Conservation (phyloP, 2,888 invertebrate species). For the Limulus polyphemus region DNA sequence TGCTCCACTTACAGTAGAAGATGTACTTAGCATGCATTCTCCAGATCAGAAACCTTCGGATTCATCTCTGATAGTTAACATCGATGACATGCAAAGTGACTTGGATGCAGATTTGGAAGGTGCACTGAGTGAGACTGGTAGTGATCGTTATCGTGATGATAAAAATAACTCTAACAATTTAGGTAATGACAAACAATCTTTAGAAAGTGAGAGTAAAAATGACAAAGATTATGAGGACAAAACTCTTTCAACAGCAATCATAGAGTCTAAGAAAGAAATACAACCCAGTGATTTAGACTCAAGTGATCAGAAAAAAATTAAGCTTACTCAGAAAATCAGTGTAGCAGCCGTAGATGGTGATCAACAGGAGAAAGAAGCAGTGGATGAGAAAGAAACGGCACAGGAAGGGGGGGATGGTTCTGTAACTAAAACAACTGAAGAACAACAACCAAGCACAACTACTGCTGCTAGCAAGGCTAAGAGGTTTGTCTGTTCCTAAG, state of each 20-base stretch:
- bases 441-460: constrained; percentile 1
- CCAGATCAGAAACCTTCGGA: constrained; percentile 8
- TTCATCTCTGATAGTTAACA: constrained; percentile 36
- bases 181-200: background rate
- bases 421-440: constrained; percentile 1
- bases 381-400: constrained; percentile 7
- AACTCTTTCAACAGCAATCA: no score
- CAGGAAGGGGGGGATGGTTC: constrained; percentile 8
- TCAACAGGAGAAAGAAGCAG: constrained; percentile 14
- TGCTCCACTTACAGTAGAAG: constrained; percentile 31
- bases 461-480: constrained; percentile 17
- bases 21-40: constrained; percentile 27
- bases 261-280: no score
- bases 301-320: background rate
- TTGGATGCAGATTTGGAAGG: constrained; percentile 34
- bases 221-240: constrained; percentile 29
- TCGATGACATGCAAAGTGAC: constrained; percentile 37
- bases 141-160: background rate
- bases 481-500: constrained; percentile 25
- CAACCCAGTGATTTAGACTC: background rate
- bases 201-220: constrained; percentile 3
- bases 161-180: background rate
- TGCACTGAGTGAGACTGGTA: background rate
- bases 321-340: constrained; percentile 6
- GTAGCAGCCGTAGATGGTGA: constrained; percentile 9